A percentile compares a stretch with the other conserved stretches of the same genome.
Evolutionary conservation across 2,113 vertebrate genomes (phyloP).

Genomic region (Callaeas wilsoni): DNA sequence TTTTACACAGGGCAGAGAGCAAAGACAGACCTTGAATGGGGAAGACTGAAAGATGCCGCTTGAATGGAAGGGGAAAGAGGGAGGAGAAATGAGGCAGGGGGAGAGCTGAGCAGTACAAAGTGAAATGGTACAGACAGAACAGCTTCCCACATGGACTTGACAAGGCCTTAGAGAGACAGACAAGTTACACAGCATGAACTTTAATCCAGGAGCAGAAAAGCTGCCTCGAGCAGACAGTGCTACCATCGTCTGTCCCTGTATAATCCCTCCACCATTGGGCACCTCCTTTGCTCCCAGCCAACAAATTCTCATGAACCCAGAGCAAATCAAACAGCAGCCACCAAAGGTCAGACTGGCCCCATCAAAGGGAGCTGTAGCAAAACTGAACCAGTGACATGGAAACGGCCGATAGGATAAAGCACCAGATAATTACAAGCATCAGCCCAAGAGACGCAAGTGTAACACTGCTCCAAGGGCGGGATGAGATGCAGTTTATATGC

Average conservation of each 20-base stretch:
- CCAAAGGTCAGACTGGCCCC: neutral
- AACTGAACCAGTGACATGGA: neutral
- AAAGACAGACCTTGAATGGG: constrained; percentile 41
- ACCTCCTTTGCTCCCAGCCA: neutral
- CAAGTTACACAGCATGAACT: constrained; percentile 23
- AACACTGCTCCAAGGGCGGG: neutral
- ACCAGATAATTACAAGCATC: neutral
- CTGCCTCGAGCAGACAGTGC: neutral
- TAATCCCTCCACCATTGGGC: neutral
- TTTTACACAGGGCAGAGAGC: constrained; percentile 52
- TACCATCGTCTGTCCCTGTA: neutral
- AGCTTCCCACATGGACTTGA: constrained; percentile 52
- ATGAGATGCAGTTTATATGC: neutral
- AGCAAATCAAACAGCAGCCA: neutral
- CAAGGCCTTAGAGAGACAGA: constrained; percentile 43
- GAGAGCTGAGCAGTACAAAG: constrained; percentile 15
- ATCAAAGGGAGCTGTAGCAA: neutral
- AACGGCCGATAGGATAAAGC: neutral
- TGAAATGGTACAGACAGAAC: neutral
- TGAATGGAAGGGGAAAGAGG: constrained; percentile 6
- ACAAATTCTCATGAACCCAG: constrained; percentile 54
- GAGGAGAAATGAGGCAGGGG: constrained; percentile 11
- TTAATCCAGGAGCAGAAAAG: constrained; percentile 62
- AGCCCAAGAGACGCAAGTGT: neutral
- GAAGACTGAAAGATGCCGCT: constrained; percentile 26